Evolutionary conservation across 1,140 invertebrate genomes (phyloP).

Genomic region (Philotrypesis tridentata): DNA sequence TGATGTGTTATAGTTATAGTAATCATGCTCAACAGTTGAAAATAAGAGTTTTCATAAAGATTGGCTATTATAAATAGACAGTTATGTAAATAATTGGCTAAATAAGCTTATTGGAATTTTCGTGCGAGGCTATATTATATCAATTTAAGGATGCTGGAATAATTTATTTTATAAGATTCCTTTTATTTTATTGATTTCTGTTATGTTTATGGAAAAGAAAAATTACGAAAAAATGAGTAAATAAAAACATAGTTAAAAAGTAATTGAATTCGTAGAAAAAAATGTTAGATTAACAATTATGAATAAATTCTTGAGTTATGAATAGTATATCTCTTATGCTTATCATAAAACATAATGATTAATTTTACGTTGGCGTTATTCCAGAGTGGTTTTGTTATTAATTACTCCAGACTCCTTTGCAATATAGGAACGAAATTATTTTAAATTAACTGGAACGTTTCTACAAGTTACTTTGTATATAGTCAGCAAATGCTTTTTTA

Average conservation of each 20-base stretch:
- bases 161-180: conserved; percentile 33
- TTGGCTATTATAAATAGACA: not conserved
- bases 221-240: no score
- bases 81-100: not conserved
- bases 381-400: conserved; percentile 15
- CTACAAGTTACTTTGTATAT: conserved; percentile 48
- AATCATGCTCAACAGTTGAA: not conserved
- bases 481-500: conserved; percentile 60
- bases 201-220: no score
- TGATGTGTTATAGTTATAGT: no score
- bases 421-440: not conserved
- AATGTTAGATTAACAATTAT: not conserved
- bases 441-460: conserved; percentile 9
- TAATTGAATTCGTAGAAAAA: not conserved
- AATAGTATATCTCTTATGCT: conserved; percentile 16
- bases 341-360: conserved; percentile 12
- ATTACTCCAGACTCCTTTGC: conserved; percentile 29
- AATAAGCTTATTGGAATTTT: conserved; percentile 11
- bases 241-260: no score
- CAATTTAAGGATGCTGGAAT: conserved; percentile 21
- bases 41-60: conserved; percentile 13
- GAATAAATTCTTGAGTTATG: conserved; percentile 19
- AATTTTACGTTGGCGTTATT: conserved; percentile 1
- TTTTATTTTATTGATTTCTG: not conserved
- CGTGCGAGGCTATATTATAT: not conserved